Evolutionary conservation across 2,113 vertebrate genomes (phyloP).

Genomic region (Catagonus wagneri): DNA sequence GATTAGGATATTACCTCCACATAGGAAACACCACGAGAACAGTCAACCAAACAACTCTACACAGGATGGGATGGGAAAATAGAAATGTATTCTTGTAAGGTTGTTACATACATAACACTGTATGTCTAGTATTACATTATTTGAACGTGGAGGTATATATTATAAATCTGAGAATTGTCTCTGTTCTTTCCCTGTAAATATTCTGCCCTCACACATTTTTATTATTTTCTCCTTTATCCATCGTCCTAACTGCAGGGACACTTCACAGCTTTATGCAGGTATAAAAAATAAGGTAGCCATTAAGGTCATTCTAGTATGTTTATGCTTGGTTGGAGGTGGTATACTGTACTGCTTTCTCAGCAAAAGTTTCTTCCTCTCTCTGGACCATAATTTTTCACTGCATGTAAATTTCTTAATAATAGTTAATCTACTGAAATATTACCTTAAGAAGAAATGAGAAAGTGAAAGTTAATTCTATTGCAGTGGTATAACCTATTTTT

Average conservation of each 20-base stretch:
- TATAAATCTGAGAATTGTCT: background rate
- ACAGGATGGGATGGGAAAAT: background rate
- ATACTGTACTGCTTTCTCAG: conserved; percentile 62
- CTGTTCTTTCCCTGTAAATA: conserved; percentile 45
- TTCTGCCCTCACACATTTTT: conserved; percentile 69
- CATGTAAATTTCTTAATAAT: conserved; percentile 75
- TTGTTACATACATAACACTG: fast-evolving
- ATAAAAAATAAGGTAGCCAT: conserved; percentile 74
- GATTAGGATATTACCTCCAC: too few relatives aligned
- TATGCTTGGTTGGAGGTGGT: conserved; percentile 61
- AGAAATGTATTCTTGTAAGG: background rate
- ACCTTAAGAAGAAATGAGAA: background rate
- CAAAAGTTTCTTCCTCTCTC: conserved; percentile 48
- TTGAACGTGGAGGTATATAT: background rate
- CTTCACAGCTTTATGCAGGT: conserved; percentile 70
- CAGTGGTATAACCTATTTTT: conserved; percentile 61
- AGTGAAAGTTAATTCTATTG: conserved; percentile 60
- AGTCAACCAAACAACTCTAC: background rate
- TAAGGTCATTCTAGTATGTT: conserved; percentile 71
- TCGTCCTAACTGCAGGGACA: conserved; percentile 69
- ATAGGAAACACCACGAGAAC: background rate
- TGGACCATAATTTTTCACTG: conserved; percentile 51
- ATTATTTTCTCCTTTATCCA: conserved; percentile 68
- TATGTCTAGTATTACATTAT: too few relatives aligned
- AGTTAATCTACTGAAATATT: conserved; percentile 69